Base-by-base conservation (phyloP, 1,140 invertebrate genomes). In the Saxidomus purpurata region DNA sequence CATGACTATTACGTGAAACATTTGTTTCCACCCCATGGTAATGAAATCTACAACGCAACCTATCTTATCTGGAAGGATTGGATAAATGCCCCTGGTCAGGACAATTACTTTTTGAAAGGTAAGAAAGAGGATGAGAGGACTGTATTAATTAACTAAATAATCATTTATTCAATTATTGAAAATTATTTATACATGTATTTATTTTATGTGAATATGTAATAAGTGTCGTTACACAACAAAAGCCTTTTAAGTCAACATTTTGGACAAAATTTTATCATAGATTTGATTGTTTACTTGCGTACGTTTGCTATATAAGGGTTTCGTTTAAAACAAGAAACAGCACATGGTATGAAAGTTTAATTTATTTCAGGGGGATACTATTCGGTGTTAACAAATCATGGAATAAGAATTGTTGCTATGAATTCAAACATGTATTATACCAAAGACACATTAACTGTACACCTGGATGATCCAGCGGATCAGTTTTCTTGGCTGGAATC, bases 331-430 rank as follows among this genome's bases (percentile, higher is more conserved):
- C n/a, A n/a, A n/a, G n/a, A n/a, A n/a, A n/a, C n/a, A n/a, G n/a
- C n/a, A n/a, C n/a, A n/a, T n/a, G n/a, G n/a, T n/a, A n/a, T n/a
- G n/a, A n/a, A n/a, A n/a, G n/a, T n/a, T n/a, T n/a, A n/a, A n/a
- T n/a, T n/a, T n/a, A n/a, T 59, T 82, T 67, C 96, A 98, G 98
- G 98, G 93, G 98, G 98, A 47, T 98, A 98, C 96, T 98, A 98
- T 95, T 97, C 97, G 89, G 97, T 98, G 89, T 97, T 97, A 93
- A 67, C 79, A n/a, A 40, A 28, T 3, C 97, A 36, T 19, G 86
- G 80, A 89, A 96, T 98, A 19, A 96, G 97, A 63, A 97, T 98
- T 74, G 97, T 98, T 69, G 98, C 97, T 1, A 96, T 98, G 25
- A 98, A 98, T 95, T 98, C 98, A 67, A 98, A 98, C 95, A 96